phyloP scores from a whole-genome alignment of 2,888 invertebrate species.

The Caenorhabditis parvicauda region DNA sequence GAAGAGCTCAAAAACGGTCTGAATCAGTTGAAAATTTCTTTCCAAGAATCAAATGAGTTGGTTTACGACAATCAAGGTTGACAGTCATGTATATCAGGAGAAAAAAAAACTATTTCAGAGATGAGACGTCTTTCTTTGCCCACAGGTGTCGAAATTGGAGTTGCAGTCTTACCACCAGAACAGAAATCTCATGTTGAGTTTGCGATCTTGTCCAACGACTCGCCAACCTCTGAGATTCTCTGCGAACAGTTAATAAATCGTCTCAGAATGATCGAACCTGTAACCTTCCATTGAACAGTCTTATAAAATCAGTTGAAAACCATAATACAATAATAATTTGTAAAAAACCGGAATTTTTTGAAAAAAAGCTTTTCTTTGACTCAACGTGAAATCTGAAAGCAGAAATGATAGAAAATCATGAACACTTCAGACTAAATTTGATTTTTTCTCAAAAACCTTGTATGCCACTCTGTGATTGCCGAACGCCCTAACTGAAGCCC shows the following conservation, averaged over 20 bases:
- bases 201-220: conserved; percentile 32
- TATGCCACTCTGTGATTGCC: too few species aligned
- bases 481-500: too few species aligned
- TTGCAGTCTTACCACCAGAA: conserved; percentile 34
- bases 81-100: not conserved
- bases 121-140: conserved; percentile 37
- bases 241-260: conserved; percentile 36
- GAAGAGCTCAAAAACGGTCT: conserved; percentile 29
- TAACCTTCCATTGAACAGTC: too few species aligned
- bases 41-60: conserved; percentile 29
- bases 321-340: too few species aligned
- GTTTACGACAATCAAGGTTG: conserved; percentile 36
- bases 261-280: conserved; percentile 35
- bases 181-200: conserved; percentile 45
- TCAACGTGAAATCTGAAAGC: not conserved
- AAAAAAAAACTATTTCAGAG: conserved; percentile 15
- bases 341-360: not conserved
- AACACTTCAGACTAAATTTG: too few species aligned
- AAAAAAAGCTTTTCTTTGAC: not conserved
- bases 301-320: too few species aligned
- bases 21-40: conserved; percentile 33
- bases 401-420: too few species aligned
- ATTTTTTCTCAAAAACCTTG: too few species aligned
- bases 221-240: conserved; percentile 31
- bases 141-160: conserved; percentile 44